phyloP scores from a whole-genome alignment of 2,888 invertebrate species.

The Orthosia gothica region DNA sequence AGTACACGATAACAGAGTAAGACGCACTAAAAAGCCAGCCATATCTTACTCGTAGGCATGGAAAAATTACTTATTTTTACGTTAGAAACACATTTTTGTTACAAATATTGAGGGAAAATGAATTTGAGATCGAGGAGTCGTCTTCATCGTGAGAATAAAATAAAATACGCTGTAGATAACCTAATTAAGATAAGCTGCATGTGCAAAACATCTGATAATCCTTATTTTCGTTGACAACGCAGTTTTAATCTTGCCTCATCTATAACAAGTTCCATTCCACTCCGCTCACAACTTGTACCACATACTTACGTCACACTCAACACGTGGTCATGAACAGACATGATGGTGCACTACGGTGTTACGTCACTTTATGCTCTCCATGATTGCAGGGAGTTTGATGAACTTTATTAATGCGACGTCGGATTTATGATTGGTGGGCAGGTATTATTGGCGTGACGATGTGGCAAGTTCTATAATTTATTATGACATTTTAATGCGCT shows the following conservation, averaged over 20 bases:
- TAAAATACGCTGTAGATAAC: too few species aligned
- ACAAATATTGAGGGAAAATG: too few species aligned
- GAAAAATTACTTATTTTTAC: too few species aligned
- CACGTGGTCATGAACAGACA: slow-evolving; percentile 51
- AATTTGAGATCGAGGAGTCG: too few species aligned
- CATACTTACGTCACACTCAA: slow-evolving; percentile 37
- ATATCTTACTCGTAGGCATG: too few species aligned
- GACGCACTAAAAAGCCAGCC: too few species aligned
- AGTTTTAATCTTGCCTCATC: neutral
- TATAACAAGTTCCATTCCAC: slow-evolving; percentile 1
- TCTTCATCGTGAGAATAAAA: too few species aligned
- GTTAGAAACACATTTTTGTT: too few species aligned
- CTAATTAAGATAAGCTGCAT: too few species aligned
- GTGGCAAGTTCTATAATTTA: neutral
- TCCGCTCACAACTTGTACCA: slow-evolving; percentile 7
- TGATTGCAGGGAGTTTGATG: slow-evolving; percentile 32
- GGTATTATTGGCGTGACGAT: neutral
- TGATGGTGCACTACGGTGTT: slow-evolving; percentile 40
- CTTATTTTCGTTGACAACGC: neutral
- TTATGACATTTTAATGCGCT: neutral
- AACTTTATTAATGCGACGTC: slow-evolving; percentile 28
- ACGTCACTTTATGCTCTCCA: slow-evolving; percentile 41
- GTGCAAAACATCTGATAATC: too few species aligned
- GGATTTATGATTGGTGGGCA: neutral
- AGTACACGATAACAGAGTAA: too few species aligned